These are phyloP conservation scores for Oryctes rhinoceros DNA, from an alignment of 1,140 invertebrate genomes.

Conservation along the genomic window DNA sequence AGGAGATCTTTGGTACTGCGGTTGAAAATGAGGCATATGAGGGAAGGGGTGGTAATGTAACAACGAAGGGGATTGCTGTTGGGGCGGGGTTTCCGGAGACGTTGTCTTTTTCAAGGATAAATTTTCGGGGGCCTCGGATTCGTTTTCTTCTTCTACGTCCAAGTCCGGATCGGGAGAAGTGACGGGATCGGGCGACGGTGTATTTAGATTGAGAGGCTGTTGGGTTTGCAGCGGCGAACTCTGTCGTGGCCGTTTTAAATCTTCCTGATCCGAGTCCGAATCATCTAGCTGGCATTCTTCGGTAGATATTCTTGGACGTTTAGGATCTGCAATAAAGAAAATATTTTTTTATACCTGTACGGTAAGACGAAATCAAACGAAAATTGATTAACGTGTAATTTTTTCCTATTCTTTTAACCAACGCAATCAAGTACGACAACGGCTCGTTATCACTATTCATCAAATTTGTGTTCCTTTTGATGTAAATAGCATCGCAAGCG, in stretches of 20 bases:
- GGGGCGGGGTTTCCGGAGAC: conserved; percentile 58
- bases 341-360: background rate
- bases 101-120: conserved; percentile 64
- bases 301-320: conserved; percentile 66
- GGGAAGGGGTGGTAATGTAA: conserved; percentile 61
- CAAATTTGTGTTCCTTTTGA: too few relatives aligned
- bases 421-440: too few relatives aligned
- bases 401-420: too few relatives aligned
- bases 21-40: conserved; percentile 60
- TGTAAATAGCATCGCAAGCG: too few relatives aligned
- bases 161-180: conserved; percentile 64
- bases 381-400: background rate
- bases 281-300: conserved; percentile 65
- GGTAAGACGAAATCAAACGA: background rate
- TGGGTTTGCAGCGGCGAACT: conserved; percentile 47
- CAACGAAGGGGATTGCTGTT: conserved; percentile 58
- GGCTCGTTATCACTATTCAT: too few relatives aligned
- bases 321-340: conserved; percentile 63
- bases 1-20: conserved; percentile 70
- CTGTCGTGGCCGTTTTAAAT: conserved; percentile 55
- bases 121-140: conserved; percentile 69
- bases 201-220: conserved; percentile 55
- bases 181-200: conserved; percentile 62
- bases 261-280: conserved; percentile 62
- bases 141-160: conserved; percentile 64